Evolutionary conservation across 2,888 invertebrate species (phyloP), one percentile per base, ranked within the genome.

Genomic region (Lycophotia porphyrea): DNA sequence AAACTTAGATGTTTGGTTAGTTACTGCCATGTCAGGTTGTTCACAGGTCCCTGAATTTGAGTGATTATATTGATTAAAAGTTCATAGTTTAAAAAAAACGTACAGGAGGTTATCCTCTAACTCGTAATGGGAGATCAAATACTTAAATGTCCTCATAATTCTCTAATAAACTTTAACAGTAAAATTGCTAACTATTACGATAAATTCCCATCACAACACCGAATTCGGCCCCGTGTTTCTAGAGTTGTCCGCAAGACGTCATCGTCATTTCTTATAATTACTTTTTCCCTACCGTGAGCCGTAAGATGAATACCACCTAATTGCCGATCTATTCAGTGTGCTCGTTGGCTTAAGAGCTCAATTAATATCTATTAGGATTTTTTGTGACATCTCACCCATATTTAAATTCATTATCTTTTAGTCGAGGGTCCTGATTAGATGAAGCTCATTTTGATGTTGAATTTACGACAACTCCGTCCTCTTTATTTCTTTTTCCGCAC

Each of bases 201-300:
- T 39, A 52, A 66, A 81, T 88, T 71, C 74, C 85, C 61, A 83
- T 90, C n/a, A 18, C 47, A 47, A 90, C 55, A 90, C 82, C 52
- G 89, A 93, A 91, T 92, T 79, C 66, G 69, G 68, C 47, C 88
- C 78, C 70, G 80, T 90, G 92, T 92, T 92, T 90, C 91, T 89
- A 82, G 89, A 89, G 88, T 88, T 90, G 89, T 91, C 90, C 88
- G 87, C 89, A 88, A 92, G 92, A 91, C 92, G 92, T 93, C 93
- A 93, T 90, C 91, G 91, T 93, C 93, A 93, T 94, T 93, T 92
- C 93, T 93, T 94, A 92, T 94, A 94, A 95, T 95, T 94, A 92
- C 91, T 93, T 94, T 93, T 93, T 90, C 91, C 80, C 89, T 89
- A 89, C 88, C 88, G 82, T 88, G 85, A 89, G 89, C 87, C 91